These are phyloP conservation scores for Drosophila setifemur DNA, from an alignment of 1,140 invertebrate species.

Conservation along the genomic window DNA sequence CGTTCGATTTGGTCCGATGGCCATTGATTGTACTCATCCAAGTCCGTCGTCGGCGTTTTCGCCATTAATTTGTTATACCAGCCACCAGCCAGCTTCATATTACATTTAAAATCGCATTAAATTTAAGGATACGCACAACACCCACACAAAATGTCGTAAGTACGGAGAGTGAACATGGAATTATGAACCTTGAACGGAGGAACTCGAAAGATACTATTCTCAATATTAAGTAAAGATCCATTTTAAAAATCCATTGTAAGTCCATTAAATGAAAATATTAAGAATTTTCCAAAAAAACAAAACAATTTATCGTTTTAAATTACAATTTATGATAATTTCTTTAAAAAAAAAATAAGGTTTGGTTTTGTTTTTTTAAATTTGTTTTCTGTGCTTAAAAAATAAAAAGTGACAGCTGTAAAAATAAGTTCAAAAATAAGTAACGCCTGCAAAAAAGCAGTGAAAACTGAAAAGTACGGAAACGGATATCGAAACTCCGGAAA, in stretches of 20 bases:
- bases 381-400: no score
- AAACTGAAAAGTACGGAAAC: neutral
- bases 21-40: conserved; percentile 7
- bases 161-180: neutral
- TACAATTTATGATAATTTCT: no score
- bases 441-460: no score
- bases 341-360: neutral
- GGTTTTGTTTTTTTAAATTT: no score
- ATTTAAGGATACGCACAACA: conserved; percentile 20
- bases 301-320: no score
- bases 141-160: conserved; percentile 53
- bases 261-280: neutral
- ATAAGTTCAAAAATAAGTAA: no score
- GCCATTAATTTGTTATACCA: neutral
- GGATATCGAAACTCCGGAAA: neutral
- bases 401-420: no score
- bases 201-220: no score
- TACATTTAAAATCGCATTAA: conserved; percentile 14
- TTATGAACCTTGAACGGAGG: neutral
- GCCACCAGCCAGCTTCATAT: neutral
- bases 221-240: no score
- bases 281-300: neutral
- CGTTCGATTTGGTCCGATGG: neutral
- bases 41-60: neutral
- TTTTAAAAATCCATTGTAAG: no score